Conservation (phyloP, 2,113 vertebrate species). For the Pelobates fuscus region DNA sequence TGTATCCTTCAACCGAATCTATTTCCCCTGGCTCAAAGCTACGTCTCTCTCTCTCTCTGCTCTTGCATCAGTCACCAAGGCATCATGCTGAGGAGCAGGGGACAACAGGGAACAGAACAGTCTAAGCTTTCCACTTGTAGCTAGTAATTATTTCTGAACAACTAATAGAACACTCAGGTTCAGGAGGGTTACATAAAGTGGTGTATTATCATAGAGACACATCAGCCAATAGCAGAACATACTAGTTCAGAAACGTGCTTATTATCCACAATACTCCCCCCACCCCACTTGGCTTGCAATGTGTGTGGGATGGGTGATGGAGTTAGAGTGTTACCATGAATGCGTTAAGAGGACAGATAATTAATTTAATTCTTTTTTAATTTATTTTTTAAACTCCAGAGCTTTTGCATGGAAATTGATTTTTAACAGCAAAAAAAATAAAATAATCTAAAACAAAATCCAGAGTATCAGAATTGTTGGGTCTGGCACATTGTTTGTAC, state of each 20-base stretch:
- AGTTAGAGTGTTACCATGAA: background rate
- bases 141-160: conserved; percentile 73
- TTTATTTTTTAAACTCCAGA: too few species aligned
- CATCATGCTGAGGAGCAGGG: conserved; percentile 68
- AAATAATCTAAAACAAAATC: too few species aligned
- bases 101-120: conserved; percentile 62
- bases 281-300: background rate
- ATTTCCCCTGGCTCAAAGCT: conserved; percentile 68
- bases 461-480: too few species aligned
- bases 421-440: too few species aligned
- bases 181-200: conserved; percentile 61
- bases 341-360: conserved; percentile 10
- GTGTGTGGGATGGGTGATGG: background rate
- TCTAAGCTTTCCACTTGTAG: conserved; percentile 61
- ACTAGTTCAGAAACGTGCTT: conserved; percentile 1
- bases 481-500: too few species aligned
- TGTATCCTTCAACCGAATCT: too few species aligned
- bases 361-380: conserved; percentile 24
- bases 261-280: conserved; percentile 14
- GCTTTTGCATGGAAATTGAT: too few species aligned
- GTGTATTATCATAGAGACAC: conserved; percentile 35
- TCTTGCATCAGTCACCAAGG: conserved; percentile 64
- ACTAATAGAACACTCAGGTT: conserved; percentile 69
- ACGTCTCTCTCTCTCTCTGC: conserved; percentile 66
- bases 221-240: conserved; percentile 26